Conservation (phyloP, 2,113 vertebrate species). For the Sturnus vulgaris region DNA sequence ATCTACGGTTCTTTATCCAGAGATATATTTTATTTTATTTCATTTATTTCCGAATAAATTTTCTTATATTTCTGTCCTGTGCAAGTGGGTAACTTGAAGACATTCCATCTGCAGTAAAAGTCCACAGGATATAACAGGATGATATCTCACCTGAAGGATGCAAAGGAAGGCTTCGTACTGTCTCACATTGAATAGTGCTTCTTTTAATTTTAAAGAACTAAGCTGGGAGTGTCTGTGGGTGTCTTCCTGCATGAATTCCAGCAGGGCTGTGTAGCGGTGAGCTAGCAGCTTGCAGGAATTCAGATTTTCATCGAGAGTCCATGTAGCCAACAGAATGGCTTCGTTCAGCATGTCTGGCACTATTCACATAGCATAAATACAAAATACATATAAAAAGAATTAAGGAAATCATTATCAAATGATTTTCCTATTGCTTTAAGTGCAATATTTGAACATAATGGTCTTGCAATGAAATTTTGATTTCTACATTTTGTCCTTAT, state of each 20-base stretch:
- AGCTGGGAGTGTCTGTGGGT: background rate
- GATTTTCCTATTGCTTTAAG: background rate
- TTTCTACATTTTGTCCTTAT: background rate
- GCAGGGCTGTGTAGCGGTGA: constrained; percentile 78
- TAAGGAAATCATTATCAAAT: background rate
- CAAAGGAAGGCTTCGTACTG: constrained; percentile 86
- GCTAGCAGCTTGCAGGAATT: constrained; percentile 63
- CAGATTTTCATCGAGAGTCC: constrained; percentile 69
- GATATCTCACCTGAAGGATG: constrained; percentile 82
- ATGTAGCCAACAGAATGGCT: constrained; percentile 67
- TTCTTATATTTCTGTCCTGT: background rate
- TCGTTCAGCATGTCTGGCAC: constrained; percentile 80
- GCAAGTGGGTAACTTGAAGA: background rate
- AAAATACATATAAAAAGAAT: background rate
- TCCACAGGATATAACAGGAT: background rate
- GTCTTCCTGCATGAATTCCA: constrained; percentile 71
- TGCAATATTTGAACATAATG: background rate
- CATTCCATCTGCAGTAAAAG: background rate
- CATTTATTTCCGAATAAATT: background rate
- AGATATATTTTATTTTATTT: background rate
- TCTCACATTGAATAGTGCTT: constrained; percentile 83
- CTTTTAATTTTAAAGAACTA: constrained; percentile 68
- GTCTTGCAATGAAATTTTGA: background rate
- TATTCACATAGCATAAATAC: constrained; percentile 26
- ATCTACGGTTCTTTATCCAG: background rate